Evolutionary conservation across 1,140 invertebrate species (phyloP), one percentile per base, ranked within the genome.

Genomic region (Conopomorpha cramerella): DNA sequence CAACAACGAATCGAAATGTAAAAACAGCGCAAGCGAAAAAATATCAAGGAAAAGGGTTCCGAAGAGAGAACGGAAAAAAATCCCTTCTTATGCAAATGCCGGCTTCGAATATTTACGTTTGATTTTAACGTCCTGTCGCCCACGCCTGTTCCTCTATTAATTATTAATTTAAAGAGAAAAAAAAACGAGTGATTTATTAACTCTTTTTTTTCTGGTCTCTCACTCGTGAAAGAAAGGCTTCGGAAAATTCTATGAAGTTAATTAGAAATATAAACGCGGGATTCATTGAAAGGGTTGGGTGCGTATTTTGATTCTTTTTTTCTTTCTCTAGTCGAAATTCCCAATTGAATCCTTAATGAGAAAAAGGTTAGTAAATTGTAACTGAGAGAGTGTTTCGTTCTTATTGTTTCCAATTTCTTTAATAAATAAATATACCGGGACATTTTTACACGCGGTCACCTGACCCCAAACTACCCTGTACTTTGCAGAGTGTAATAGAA

Each of bases 91-190:
- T 58, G 58, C 58, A 62, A 64, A 62, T 67, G 45, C 35, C 31
- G 39, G 39, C 42, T 47, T 47, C 44, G 45, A 52, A 58, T 56
- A 53, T 54, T 62, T 55, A 54, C 56, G 45, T 60, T 57, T 57
- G 58, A 64, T 64, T 59, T 48, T 40, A 45, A 39, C 52, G 44
- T 18, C 13, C 47, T 49, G 51, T 51, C 59, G 44, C 42, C 13
- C 28, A 34, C 34, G 44, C 41, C 32, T 53, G 49, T 50, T 45
- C 38, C 39, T 14, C 27, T 54, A 65, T 65, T 61, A 63, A 63
- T 65, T 65, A 63, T 68, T 65, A 65, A 65, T 68, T 68, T 56
- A 43, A 48, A 47, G 55, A n/a, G n/a, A n/a, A n/a, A n/a, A n/a
- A n/a, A n/a, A n/a, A n/a, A n/a, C n/a, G n/a, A n/a, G 51, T 61